A percentile compares a stretch with the other conserved stretches of the same genome.
These are phyloP conservation scores for Ectobius pallidus DNA, from an alignment of 2,888 invertebrate species.

Conservation along the genomic window DNA sequence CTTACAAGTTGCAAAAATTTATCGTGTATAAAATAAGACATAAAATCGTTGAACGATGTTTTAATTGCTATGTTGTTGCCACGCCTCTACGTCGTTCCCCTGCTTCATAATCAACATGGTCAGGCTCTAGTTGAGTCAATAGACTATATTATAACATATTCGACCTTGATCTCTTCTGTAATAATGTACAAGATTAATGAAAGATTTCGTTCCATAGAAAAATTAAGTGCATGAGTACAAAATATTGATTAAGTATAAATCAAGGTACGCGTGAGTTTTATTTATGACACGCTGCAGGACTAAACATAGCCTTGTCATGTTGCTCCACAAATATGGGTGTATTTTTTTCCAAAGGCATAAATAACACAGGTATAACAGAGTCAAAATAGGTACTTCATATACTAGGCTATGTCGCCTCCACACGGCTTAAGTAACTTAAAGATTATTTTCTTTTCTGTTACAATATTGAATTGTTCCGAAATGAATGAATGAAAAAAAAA, in stretches of 20 bases:
- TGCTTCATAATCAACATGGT: conserved; percentile 5
- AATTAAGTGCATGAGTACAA: conserved; percentile 3
- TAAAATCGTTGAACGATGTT: conserved; percentile 29
- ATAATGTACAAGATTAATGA: conserved; percentile 4
- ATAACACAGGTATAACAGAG: no score
- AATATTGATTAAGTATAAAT: neutral
- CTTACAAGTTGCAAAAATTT: no score
- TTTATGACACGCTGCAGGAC: neutral
- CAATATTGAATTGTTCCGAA: no score
- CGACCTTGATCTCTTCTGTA: conserved; percentile 19
- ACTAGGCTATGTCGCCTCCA: no score
- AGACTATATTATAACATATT: conserved; percentile 17
- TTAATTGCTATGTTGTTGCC: conserved; percentile 11
- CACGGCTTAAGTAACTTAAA: no score
- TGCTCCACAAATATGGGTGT: neutral
- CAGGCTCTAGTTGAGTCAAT: neutral
- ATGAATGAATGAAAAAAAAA: no score
- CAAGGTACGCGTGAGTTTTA: neutral
- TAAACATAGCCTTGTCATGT: neutral
- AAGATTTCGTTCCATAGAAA: neutral
- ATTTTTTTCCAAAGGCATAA: no score
- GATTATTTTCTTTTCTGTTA: no score
- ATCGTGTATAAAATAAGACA: conserved; percentile 23
- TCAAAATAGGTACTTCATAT: no score
- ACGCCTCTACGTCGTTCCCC: neutral